Evolutionary conservation across 2,888 invertebrate species (phyloP).

Genomic region (Lutraria lutraria): DNA sequence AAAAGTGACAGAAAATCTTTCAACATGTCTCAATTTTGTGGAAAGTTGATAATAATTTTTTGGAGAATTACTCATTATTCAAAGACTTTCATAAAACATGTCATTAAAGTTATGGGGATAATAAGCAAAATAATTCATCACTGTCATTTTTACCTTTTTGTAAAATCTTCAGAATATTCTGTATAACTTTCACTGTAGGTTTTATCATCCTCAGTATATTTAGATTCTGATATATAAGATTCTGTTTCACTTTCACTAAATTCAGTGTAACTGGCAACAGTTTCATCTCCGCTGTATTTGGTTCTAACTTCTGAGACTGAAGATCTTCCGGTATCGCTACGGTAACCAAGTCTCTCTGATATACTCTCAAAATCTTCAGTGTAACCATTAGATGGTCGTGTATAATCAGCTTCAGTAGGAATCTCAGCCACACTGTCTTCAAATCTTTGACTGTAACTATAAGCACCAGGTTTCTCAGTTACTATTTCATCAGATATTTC

Average conservation of each 20-base stretch:
- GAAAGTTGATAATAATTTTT: too few relatives aligned
- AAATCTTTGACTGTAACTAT: constrained; percentile 65
- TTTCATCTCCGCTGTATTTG: constrained; percentile 74
- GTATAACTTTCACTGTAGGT: constrained; percentile 57
- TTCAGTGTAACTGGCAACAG: constrained; percentile 76
- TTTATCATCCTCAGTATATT: constrained; percentile 39
- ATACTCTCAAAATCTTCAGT: constrained; percentile 82
- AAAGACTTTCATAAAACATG: too few relatives aligned
- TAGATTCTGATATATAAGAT: constrained; percentile 38
- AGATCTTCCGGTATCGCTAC: constrained; percentile 60
- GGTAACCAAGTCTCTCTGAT: constrained; percentile 75
- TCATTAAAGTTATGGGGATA: background rate
- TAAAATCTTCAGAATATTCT: constrained; percentile 64
- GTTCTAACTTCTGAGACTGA: constrained; percentile 74
- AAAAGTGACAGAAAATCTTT: too few relatives aligned
- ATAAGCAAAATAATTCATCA: background rate
- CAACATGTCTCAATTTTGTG: too few relatives aligned
- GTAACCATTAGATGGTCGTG: constrained; percentile 69
- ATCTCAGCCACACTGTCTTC: constrained; percentile 73
- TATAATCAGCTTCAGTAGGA: constrained; percentile 70
- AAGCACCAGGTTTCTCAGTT: constrained; percentile 71
- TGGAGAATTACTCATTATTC: too few relatives aligned
- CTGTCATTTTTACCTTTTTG: constrained; percentile 53
- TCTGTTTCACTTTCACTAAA: constrained; percentile 75
- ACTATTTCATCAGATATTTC: constrained; percentile 74